Conservation (phyloP, 2,113 vertebrate genomes). For the Brevimyrus niger region DNA sequence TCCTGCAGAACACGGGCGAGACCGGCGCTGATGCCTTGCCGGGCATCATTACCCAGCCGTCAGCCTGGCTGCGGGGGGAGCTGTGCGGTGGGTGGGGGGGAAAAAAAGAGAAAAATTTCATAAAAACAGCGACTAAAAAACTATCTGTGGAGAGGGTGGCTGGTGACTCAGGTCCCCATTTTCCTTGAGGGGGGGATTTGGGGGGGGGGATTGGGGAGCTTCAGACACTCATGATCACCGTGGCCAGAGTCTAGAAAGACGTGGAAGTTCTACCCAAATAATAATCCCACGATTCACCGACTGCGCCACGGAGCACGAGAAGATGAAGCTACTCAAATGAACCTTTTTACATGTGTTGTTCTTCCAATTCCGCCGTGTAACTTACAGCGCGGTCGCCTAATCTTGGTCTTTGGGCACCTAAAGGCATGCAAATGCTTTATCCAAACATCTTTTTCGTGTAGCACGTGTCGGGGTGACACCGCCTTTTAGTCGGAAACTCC, state of each 20-base stretch:
- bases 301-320: neutral
- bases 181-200: neutral
- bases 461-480: neutral
- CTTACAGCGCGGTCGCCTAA: neutral
- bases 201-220: neutral
- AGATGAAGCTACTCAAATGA: neutral
- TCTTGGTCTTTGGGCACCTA: neutral
- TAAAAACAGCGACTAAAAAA: neutral
- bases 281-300: neutral
- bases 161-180: neutral
- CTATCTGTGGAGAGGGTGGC: neutral
- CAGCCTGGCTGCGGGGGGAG: neutral
- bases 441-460: neutral
- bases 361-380: neutral
- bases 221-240: neutral
- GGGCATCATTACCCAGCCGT: neutral
- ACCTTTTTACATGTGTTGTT: neutral
- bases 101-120: neutral
- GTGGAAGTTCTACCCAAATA: neutral
- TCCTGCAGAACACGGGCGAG: neutral
- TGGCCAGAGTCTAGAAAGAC: neutral
- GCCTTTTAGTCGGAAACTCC: neutral
- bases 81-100: neutral
- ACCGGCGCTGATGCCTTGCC: neutral
- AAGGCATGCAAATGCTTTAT: neutral